Conservation (phyloP, 1,140 invertebrate genomes). For the Macrobrachium nipponense region DNA sequence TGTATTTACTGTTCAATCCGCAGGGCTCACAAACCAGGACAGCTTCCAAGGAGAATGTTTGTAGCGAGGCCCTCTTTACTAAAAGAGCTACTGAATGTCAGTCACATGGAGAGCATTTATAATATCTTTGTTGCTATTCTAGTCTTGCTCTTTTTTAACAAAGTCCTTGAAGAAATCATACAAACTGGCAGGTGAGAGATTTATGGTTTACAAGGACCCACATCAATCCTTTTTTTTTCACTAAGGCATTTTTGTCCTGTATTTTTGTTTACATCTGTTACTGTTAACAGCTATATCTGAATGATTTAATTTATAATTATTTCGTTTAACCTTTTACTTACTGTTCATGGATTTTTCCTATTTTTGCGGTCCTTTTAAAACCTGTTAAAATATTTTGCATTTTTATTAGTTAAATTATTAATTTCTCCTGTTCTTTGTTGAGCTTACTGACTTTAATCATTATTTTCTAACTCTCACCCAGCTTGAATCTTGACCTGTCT, state of each 20-base stretch:
- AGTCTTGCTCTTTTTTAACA: constrained; percentile 79
- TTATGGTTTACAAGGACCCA: background rate
- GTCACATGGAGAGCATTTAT: constrained; percentile 85
- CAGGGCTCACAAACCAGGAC: background rate
- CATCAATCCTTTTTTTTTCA: background rate
- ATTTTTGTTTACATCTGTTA: background rate
- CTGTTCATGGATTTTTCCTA: too few relatives aligned
- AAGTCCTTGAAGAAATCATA: constrained; percentile 42
- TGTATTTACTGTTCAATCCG: background rate
- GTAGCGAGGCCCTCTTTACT: constrained; percentile 78
- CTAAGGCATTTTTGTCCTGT: background rate
- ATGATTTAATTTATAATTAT: too few relatives aligned
- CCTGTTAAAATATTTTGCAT: too few relatives aligned
- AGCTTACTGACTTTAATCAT: constrained; percentile 42
- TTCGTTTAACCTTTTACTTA: too few relatives aligned
- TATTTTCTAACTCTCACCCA: constrained; percentile 66
- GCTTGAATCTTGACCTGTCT: constrained; percentile 72
- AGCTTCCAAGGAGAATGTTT: constrained; percentile 69
- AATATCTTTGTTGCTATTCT: constrained; percentile 86
- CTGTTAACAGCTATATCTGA: too few relatives aligned
- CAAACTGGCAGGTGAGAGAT: constrained; percentile 47
- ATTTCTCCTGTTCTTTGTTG: constrained; percentile 27
- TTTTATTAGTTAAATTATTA: too few relatives aligned
- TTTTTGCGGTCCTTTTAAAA: too few relatives aligned
- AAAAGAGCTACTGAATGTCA: constrained; percentile 82